These are phyloP conservation scores for Cairina moschata DNA, from an alignment of 2,113 vertebrate genomes.

Conservation along the genomic window DNA sequence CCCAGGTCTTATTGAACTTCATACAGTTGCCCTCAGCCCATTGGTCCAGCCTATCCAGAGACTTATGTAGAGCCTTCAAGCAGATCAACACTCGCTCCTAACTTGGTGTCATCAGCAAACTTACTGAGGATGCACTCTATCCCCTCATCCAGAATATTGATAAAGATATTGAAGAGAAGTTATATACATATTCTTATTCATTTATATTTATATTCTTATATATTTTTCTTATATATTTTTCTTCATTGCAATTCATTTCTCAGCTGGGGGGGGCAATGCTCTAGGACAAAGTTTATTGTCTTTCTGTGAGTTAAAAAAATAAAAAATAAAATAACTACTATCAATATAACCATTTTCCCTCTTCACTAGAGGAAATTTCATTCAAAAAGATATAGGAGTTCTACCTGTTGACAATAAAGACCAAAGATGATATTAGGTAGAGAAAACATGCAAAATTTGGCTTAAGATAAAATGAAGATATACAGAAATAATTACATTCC, in stretches of 20 bases:
- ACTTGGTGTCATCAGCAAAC: too few species aligned
- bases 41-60: too few species aligned
- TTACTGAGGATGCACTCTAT: too few species aligned
- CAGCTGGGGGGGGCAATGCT: accelerated
- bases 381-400: neutral
- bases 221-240: too few species aligned
- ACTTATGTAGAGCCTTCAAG: too few species aligned
- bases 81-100: too few species aligned
- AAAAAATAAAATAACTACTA: neutral
- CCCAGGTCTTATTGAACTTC: too few species aligned
- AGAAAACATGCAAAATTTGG: neutral
- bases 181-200: too few species aligned
- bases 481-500: neutral
- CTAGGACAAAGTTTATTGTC: neutral
- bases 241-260: neutral
- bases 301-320: neutral
- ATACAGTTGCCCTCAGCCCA: too few species aligned
- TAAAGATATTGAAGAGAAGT: too few species aligned
- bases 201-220: too few species aligned
- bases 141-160: too few species aligned
- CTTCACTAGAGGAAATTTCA: neutral
- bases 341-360: neutral
- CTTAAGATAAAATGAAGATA: neutral
- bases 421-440: neutral
- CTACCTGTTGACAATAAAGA: neutral